phyloP scores from a whole-genome alignment of 2,797 vertebrate species.

The Coracias cyanogaster region DNA sequence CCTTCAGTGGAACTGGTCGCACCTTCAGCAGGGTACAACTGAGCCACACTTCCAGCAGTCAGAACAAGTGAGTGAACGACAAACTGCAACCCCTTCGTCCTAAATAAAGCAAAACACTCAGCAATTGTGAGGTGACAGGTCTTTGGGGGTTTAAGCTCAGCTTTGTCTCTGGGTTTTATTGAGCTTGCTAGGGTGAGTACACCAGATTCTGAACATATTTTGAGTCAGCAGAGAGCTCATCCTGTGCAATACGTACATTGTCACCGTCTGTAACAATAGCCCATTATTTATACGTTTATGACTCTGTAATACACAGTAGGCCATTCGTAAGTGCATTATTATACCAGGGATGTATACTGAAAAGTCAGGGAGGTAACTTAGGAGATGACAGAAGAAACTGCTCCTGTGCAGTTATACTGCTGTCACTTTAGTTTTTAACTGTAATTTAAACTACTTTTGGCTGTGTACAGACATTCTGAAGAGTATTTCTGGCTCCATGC shows the following conservation, averaged over 20 bases:
- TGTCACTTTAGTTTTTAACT: slow-evolving; percentile 43
- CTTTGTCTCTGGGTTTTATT: not conserved
- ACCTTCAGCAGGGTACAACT: not conserved
- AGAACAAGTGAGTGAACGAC: no score
- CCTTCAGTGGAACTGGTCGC: not conserved
- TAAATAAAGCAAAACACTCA: not conserved
- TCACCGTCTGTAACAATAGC: not conserved
- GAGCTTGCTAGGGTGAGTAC: not conserved
- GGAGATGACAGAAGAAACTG: not conserved
- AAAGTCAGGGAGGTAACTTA: slow-evolving; percentile 53
- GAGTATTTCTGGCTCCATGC: not conserved
- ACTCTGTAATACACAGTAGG: not conserved
- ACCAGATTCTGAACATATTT: not conserved
- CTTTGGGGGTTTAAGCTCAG: not conserved
- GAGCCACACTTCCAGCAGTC: not conserved
- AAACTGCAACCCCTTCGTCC: not conserved
- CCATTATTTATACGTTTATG: not conserved
- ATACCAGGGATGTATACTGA: slow-evolving; percentile 20
- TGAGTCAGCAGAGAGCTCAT: not conserved
- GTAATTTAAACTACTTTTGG: slow-evolving; percentile 60
- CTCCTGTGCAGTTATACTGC: not conserved
- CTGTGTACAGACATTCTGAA: slow-evolving; percentile 31
- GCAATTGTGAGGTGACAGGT: no score
- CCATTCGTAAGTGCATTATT: not conserved
- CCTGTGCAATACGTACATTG: slow-evolving; percentile 19